Evolutionary conservation across 2,888 invertebrate genomes (phyloP).

Genomic region (Ochropleura leucogaster): DNA sequence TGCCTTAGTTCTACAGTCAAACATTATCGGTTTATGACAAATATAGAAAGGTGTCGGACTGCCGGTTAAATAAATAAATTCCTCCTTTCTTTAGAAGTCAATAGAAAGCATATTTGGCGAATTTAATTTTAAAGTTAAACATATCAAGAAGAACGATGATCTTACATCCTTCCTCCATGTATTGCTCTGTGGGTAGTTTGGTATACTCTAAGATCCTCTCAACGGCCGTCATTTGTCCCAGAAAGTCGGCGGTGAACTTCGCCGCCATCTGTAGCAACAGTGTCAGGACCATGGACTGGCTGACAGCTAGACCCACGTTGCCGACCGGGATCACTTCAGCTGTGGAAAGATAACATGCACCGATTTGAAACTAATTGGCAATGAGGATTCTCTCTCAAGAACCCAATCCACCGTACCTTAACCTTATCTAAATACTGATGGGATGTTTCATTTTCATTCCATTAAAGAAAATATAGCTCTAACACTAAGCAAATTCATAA

Average conservation of each 20-base stretch:
- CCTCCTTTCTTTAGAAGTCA: no score
- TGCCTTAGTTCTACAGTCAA: no score
- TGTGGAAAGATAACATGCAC: conserved; percentile 47
- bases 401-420: no score
- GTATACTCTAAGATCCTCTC: conserved; percentile 96
- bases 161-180: conserved; percentile 83
- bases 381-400: neutral
- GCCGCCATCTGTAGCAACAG: conserved; percentile 94
- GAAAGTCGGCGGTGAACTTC: conserved; percentile 94
- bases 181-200: conserved; percentile 86
- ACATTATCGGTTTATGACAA: no score
- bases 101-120: no score
- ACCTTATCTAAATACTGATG: neutral
- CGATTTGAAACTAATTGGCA: neutral
- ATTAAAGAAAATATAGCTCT: neutral
- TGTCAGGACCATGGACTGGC: conserved; percentile 91
- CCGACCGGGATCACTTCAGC: conserved; percentile 84
- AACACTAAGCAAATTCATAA: neutral
- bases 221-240: conserved; percentile 91
- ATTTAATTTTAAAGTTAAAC: neutral
- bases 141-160: neutral
- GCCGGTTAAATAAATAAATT: no score
- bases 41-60: no score
- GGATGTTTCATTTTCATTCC: neutral
- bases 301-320: conserved; percentile 92